These are phyloP conservation scores for Eospalax fontanierii DNA, from an alignment of 2,797 vertebrate species.

Conservation along the genomic window DNA sequence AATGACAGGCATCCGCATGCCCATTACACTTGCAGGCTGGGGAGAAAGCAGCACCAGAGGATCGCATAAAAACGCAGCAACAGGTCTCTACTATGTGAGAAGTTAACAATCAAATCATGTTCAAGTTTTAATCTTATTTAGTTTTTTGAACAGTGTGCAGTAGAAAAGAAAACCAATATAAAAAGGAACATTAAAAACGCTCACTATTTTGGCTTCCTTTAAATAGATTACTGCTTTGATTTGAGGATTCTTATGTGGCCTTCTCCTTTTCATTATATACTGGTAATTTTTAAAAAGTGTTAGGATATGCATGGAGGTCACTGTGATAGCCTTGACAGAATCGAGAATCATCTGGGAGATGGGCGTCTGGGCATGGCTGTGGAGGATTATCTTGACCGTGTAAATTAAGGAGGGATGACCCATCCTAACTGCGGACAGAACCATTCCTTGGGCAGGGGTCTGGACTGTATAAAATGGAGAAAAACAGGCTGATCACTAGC, in stretches of 20 bases:
- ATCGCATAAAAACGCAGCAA: conserved; percentile 25
- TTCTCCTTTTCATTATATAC: conserved; percentile 1
- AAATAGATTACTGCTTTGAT: background rate
- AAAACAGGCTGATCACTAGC: background rate
- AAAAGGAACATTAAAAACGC: background rate
- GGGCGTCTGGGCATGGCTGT: background rate
- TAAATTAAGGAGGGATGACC: background rate
- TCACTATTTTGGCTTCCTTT: background rate
- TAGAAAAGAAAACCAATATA: conserved; percentile 38
- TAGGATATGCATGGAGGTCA: background rate
- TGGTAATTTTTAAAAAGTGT: background rate
- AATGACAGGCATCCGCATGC: conserved; percentile 95
- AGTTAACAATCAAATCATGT: background rate
- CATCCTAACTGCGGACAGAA: background rate
- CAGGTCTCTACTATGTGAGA: background rate
- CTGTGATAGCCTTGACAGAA: background rate
- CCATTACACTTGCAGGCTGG: conserved; percentile 97
- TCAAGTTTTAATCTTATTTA: background rate
- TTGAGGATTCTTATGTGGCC: background rate
- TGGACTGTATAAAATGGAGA: background rate
- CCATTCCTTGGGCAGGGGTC: background rate
- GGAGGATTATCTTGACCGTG: background rate
- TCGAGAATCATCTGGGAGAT: background rate
- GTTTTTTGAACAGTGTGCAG: background rate
- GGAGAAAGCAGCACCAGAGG: conserved; percentile 26